Percentiles rank a stretch among this genome's conserved stretches.
These are phyloP conservation scores for Syngnathus scovelli DNA, from an alignment of 2,113 vertebrate genomes.

Conservation along the genomic window DNA sequence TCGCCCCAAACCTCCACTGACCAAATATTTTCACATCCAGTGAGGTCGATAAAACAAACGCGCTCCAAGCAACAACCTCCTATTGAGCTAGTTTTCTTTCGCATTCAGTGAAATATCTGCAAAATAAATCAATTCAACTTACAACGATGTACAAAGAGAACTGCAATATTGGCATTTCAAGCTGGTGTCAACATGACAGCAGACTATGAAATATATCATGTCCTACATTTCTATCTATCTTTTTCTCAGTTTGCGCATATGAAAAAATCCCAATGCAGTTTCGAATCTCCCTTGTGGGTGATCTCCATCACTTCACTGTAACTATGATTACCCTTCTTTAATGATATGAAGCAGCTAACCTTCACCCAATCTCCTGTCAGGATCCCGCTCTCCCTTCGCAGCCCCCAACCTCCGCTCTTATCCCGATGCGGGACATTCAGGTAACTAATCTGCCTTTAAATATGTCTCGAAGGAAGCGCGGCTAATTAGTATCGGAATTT, in stretches of 20 bases:
- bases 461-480: conserved; percentile 97
- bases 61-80: too few species aligned
- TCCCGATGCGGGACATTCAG: conserved; percentile 86
- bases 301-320: conserved; percentile 34
- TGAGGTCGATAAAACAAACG: too few species aligned
- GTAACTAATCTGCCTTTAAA: conserved; percentile 99
- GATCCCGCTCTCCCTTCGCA: conserved; percentile 13
- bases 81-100: too few species aligned
- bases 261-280: conserved; percentile 13
- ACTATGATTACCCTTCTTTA: conserved; percentile 42
- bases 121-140: too few species aligned
- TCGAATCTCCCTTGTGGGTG: conserved; percentile 21
- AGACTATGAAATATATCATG: not conserved
- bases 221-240: not conserved
- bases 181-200: not conserved
- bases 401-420: conserved; percentile 49
- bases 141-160: not conserved
- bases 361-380: conserved; percentile 48
- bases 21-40: too few species aligned
- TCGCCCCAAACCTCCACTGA: too few species aligned
- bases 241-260: not conserved
- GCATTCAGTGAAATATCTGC: too few species aligned
- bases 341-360: conserved; percentile 63
- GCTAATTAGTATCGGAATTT: conserved; percentile 99
- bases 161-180: too few species aligned